A percentile compares a stretch with the other conserved stretches of the same genome.
Conservation (phyloP, 2,113 vertebrate genomes). For the Ailuropoda melanoleuca region DNA sequence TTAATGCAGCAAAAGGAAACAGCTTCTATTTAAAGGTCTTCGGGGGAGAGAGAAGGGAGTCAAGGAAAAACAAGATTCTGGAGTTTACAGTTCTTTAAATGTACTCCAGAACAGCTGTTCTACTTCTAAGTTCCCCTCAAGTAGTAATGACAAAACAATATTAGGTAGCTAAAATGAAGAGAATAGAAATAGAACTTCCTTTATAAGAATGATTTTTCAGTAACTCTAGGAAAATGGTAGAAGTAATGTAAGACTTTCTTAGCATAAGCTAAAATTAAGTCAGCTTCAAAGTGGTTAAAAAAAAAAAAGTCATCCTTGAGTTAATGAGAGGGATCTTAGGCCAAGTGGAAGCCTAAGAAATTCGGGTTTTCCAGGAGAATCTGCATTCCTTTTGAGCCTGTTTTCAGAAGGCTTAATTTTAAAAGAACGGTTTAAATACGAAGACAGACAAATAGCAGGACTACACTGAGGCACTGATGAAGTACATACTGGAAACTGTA, state of each 20-base stretch:
- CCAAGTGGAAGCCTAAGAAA: not conserved
- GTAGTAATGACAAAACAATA: slow-evolving; percentile 13
- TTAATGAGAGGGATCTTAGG: not conserved
- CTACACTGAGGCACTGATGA: too few relatives aligned
- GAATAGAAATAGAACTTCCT: not conserved
- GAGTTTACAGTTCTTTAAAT: slow-evolving; percentile 35
- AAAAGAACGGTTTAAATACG: not conserved
- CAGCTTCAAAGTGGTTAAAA: not conserved
- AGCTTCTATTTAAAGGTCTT: slow-evolving; percentile 66
- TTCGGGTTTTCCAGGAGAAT: not conserved
- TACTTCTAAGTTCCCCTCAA: slow-evolving; percentile 32
- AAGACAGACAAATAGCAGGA: not conserved
- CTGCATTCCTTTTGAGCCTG: not conserved
- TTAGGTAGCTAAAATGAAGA: not conserved
- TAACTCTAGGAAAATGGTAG: slow-evolving; percentile 25
- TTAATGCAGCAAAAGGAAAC: slow-evolving; percentile 45
- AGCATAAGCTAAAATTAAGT: not conserved
- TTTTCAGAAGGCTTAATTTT: not conserved
- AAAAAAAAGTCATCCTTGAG: not conserved
- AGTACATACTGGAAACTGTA: not conserved
- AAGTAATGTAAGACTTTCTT: not conserved
- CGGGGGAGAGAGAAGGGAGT: not conserved
- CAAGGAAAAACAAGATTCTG: not conserved
- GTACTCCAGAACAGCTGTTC: slow-evolving; percentile 32
- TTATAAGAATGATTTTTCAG: not conserved